Evolutionary conservation across 1,140 invertebrate species (phyloP).

Genomic region (Pachyrhynchus sulphureomaculatus): DNA sequence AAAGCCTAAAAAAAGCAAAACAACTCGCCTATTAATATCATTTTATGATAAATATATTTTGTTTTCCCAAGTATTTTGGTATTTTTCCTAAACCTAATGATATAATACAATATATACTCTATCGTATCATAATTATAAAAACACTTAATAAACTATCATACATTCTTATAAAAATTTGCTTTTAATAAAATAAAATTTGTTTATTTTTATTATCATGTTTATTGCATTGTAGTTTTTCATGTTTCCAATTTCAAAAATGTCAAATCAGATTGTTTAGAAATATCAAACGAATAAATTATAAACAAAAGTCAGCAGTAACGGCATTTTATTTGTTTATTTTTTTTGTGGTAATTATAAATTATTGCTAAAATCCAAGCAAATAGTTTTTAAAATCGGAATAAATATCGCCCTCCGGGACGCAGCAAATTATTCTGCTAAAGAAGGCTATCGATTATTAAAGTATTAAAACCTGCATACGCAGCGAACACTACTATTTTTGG

Average conservation of each 20-base stretch:
- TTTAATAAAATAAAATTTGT: constrained; percentile 10
- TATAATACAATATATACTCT: constrained; percentile 7
- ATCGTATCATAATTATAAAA: constrained; percentile 11
- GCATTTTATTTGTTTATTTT: too few relatives aligned
- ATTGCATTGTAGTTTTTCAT: constrained; percentile 23
- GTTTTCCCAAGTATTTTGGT: not conserved
- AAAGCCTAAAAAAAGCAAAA: not conserved
- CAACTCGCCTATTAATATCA: not conserved
- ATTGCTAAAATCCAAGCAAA: too few relatives aligned
- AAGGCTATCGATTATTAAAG: too few relatives aligned
- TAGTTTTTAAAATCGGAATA: too few relatives aligned
- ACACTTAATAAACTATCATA: constrained; percentile 20
- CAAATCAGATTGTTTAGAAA: too few relatives aligned
- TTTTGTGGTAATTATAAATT: too few relatives aligned
- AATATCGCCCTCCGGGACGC: too few relatives aligned
- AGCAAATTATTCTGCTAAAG: too few relatives aligned
- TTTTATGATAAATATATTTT: constrained; percentile 10
- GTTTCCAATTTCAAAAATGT: not conserved
- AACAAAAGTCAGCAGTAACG: too few relatives aligned
- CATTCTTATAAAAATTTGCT: constrained; percentile 12
- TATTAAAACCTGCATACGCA: too few relatives aligned
- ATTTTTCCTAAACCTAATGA: not conserved
- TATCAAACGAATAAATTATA: too few relatives aligned
- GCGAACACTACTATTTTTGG: too few relatives aligned
- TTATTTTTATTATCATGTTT: constrained; percentile 17